phyloP scores from a whole-genome alignment of 2,888 invertebrate genomes.

The Boloria euphrosyne region DNA sequence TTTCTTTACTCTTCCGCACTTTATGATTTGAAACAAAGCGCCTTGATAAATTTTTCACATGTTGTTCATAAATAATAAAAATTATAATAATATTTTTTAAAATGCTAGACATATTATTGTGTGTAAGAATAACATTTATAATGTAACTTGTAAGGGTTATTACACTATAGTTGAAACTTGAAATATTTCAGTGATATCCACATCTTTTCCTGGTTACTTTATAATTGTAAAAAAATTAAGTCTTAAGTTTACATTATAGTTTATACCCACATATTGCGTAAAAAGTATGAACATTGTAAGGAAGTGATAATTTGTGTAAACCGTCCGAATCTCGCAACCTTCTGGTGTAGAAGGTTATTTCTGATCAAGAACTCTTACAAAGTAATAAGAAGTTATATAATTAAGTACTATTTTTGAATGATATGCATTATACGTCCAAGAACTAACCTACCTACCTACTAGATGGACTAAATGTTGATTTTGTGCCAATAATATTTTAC shows the following conservation, averaged over 20 bases:
- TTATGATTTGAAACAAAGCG: too few relatives aligned
- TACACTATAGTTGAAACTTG: too few relatives aligned
- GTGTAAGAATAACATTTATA: too few relatives aligned
- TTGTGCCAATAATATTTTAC: constrained; percentile 18
- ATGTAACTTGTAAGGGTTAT: too few relatives aligned
- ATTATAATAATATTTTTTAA: too few relatives aligned
- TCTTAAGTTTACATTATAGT: background rate
- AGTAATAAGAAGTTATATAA: constrained; percentile 12
- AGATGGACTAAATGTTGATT: constrained; percentile 17
- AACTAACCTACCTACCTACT: constrained; percentile 9
- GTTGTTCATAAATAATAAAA: too few relatives aligned
- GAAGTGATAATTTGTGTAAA: constrained; percentile 10
- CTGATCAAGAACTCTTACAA: constrained; percentile 11
- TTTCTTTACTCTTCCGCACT: too few relatives aligned
- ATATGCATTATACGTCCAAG: constrained; percentile 25
- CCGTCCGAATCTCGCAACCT: constrained; percentile 22
- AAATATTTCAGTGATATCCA: too few relatives aligned
- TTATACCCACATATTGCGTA: background rate
- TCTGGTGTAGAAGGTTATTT: constrained; percentile 13
- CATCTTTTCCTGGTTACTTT: too few relatives aligned
- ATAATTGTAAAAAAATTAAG: too few relatives aligned
- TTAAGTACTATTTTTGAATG: constrained; percentile 17
- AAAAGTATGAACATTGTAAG: constrained; percentile 11
- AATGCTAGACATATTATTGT: too few relatives aligned
- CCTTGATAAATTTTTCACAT: too few relatives aligned